Percentiles rank a stretch among this genome's conserved stretches.
These are phyloP conservation scores for Phengaris arion DNA, from an alignment of 2,888 invertebrate species.

Conservation along the genomic window DNA sequence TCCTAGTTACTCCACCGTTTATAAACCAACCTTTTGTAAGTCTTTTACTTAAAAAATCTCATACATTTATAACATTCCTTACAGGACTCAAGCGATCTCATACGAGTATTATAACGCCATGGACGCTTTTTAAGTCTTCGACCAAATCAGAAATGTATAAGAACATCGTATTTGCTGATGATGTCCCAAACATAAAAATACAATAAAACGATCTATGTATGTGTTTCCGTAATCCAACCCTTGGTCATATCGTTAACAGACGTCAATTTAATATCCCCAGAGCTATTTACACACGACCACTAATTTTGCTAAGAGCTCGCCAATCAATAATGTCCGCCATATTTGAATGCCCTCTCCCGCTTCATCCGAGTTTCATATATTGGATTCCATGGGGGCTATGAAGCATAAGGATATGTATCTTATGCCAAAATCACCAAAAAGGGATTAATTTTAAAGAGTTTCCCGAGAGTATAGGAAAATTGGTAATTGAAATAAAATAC, in stretches of 20 bases:
- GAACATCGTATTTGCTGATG: not conserved
- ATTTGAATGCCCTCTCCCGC: not conserved
- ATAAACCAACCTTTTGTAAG: too few relatives aligned
- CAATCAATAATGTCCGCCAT: constrained; percentile 1
- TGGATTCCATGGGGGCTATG: not conserved
- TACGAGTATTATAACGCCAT: not conserved
- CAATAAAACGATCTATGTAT: constrained; percentile 21
- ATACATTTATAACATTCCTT: too few relatives aligned
- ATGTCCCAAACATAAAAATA: constrained; percentile 20
- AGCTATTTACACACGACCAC: constrained; percentile 51
- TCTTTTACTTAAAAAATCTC: too few relatives aligned
- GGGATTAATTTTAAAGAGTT: too few relatives aligned
- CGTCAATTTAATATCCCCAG: constrained; percentile 57
- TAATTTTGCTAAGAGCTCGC: constrained; percentile 58
- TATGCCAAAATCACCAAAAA: too few relatives aligned
- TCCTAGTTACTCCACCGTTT: too few relatives aligned
- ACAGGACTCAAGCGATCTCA: not conserved
- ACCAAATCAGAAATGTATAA: not conserved
- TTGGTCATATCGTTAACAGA: constrained; percentile 44
- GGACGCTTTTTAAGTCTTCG: not conserved
- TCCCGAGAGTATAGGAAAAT: too few relatives aligned
- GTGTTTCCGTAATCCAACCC: constrained; percentile 38
- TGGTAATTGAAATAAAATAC: too few relatives aligned
- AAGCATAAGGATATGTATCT: too few relatives aligned
- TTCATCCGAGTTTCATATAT: not conserved